Evolutionary conservation across 1,140 invertebrate species (phyloP), one percentile per base, ranked within the genome.

Genomic region (Phocides pigmalion): DNA sequence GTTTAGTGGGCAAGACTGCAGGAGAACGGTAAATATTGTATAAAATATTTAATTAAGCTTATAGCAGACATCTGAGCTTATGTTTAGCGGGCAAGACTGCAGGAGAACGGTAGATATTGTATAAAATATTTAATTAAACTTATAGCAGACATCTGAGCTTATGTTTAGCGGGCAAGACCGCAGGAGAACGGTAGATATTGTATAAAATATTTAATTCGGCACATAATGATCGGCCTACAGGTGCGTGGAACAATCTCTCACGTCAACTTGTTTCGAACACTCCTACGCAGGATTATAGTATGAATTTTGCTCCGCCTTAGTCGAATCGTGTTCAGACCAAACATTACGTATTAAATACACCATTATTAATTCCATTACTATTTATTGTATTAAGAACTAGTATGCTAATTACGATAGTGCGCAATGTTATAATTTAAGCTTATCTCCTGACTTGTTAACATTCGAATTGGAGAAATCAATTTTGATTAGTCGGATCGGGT

Each of bases 371-470:
- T 56, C 53, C 53, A 42, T 28, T 56, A 56, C 53, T 42, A 56
- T 54, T 54, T 54, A 54, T 44, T 56, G 39, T 56, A 44, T 42
- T 54, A 56, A 41, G 53, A 56, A 56, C 53, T 56, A 32, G 53
- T 56, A 58, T 58, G 53, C 54, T 58, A 58, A 58, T 58, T 46
- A 58, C 22, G 9, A 41, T 41, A 35, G 41, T 46, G 41, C 14
- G 54, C 54, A 58, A 58, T 58, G 54, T 58, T 58, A 46, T 58
- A 58, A 58, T 59, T 59, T 59, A 59, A 59, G 54, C 54, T 59
- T 59, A 59, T 59, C 54, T 46, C 15, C 54, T 46, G 54, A 59
- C 41, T 59, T 59, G 54, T 58, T 58, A 59, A 59, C 54, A 59
- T 59, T 59, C 41, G 54, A 46, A 44, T 59, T 35, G 54, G 54